Conservation (phyloP, 2,888 invertebrate genomes). For the Athripsodes cinereus region DNA sequence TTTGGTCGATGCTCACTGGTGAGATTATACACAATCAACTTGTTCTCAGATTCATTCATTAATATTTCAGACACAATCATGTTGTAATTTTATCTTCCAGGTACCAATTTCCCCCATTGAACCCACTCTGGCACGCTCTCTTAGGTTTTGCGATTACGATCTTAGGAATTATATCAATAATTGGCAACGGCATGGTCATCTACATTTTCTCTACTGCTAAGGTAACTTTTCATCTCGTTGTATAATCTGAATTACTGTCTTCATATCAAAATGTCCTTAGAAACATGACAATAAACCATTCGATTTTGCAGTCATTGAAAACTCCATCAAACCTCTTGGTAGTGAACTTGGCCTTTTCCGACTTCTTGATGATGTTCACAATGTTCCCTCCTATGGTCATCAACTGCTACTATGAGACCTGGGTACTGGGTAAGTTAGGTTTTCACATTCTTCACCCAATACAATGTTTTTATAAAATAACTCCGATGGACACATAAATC, state of each 20-base stretch:
- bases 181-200: conserved; percentile 68
- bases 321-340: conserved; percentile 89
- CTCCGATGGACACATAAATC: too few relatives aligned
- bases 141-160: conserved; percentile 72
- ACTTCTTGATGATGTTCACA: conserved; percentile 81
- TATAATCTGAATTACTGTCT: neutral
- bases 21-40: conserved; percentile 33
- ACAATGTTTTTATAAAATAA: neutral
- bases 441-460: too few relatives aligned
- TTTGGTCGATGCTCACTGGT: conserved; percentile 64
- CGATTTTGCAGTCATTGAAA: conserved; percentile 51
- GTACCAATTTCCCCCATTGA: conserved; percentile 86
- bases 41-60: too few relatives aligned
- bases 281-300: neutral
- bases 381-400: conserved; percentile 80
- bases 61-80: too few relatives aligned
- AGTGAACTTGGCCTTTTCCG: conserved; percentile 86
- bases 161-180: conserved; percentile 63
- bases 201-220: conserved; percentile 72
- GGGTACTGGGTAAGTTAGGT: conserved; percentile 56
- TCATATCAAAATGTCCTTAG: conserved; percentile 26
- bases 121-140: conserved; percentile 80
- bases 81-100: conserved; percentile 42
- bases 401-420: conserved; percentile 75
- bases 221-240: conserved; percentile 37